phyloP scores from a whole-genome alignment of 1,140 invertebrate species.

The Riptortus pedestris region DNA sequence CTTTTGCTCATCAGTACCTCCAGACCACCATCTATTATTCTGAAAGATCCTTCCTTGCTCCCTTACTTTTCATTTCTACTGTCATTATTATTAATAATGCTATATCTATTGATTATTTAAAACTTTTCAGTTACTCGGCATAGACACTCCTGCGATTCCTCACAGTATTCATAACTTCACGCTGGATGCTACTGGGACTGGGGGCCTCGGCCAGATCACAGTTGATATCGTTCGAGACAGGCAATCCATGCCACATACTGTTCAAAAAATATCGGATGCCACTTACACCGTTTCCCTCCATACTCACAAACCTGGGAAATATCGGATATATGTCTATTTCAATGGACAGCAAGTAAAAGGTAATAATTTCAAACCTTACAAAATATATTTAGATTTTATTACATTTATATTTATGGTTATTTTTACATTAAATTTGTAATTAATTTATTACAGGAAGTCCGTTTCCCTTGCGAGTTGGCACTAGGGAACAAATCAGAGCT shows the following conservation, averaged over 20 bases:
- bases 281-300: slow-evolving; percentile 81
- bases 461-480: slow-evolving; percentile 67
- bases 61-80: too few species aligned
- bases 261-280: slow-evolving; percentile 70
- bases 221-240: slow-evolving; percentile 81
- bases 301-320: slow-evolving; percentile 80
- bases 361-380: slow-evolving; percentile 20
- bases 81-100: too few species aligned
- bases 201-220: slow-evolving; percentile 76
- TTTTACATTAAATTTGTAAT: slow-evolving; percentile 14
- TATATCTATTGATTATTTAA: not conserved
- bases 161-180: slow-evolving; percentile 62
- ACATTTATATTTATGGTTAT: not conserved
- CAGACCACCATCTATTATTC: too few species aligned
- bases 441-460: slow-evolving; percentile 38
- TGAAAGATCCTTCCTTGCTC: too few species aligned
- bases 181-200: slow-evolving; percentile 69
- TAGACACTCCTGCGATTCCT: slow-evolving; percentile 53
- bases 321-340: slow-evolving; percentile 87
- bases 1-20: too few species aligned
- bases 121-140: slow-evolving; percentile 44
- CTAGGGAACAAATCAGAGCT: slow-evolving; percentile 41
- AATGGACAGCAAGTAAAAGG: slow-evolving; percentile 94
- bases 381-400: not conserved
- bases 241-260: slow-evolving; percentile 67